Conservation (phyloP, 2,888 invertebrate genomes). For the Autographa gamma region DNA sequence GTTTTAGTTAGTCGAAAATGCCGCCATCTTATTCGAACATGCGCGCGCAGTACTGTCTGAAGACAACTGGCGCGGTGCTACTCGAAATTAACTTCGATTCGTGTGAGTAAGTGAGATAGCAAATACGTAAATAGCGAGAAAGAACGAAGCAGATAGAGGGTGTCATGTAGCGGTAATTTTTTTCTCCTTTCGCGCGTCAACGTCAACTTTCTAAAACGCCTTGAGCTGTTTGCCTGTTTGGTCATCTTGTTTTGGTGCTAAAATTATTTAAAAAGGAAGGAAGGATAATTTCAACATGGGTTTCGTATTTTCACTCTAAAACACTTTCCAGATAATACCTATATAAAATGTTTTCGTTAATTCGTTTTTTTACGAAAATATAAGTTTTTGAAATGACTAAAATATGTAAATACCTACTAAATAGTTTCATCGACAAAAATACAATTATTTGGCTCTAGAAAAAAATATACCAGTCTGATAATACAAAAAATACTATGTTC, state of each 20-base stretch:
- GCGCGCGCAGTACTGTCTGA: slow-evolving; percentile 73
- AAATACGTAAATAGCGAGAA: slow-evolving; percentile 52
- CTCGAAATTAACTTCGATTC: slow-evolving; percentile 71
- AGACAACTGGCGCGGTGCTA: slow-evolving; percentile 76
- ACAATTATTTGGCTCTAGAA: too few species aligned
- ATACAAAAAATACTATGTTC: too few species aligned
- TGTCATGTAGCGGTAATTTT: slow-evolving; percentile 86
- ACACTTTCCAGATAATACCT: too few species aligned
- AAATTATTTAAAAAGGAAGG: slow-evolving; percentile 50
- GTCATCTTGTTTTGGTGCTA: slow-evolving; percentile 68
- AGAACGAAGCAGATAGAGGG: slow-evolving; percentile 74
- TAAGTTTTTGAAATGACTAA: too few species aligned
- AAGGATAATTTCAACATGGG: slow-evolving; percentile 1
- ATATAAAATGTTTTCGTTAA: too few species aligned
- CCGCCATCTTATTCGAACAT: slow-evolving; percentile 69
- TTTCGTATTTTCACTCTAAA: not conserved
- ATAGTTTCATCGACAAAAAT: too few species aligned
- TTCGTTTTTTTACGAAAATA: too few species aligned
- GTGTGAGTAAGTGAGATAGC: slow-evolving; percentile 70
- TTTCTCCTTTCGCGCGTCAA: slow-evolving; percentile 86
- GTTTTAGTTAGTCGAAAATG: slow-evolving; percentile 61
- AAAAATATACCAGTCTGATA: too few species aligned
- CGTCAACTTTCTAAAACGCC: slow-evolving; percentile 87
- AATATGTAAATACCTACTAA: too few species aligned
- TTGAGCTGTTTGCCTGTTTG: slow-evolving; percentile 73